Evolutionary conservation across 2,797 vertebrate species (phyloP), one percentile per base, ranked within the genome.

Genomic region (Leptodactylus fallax): DNA sequence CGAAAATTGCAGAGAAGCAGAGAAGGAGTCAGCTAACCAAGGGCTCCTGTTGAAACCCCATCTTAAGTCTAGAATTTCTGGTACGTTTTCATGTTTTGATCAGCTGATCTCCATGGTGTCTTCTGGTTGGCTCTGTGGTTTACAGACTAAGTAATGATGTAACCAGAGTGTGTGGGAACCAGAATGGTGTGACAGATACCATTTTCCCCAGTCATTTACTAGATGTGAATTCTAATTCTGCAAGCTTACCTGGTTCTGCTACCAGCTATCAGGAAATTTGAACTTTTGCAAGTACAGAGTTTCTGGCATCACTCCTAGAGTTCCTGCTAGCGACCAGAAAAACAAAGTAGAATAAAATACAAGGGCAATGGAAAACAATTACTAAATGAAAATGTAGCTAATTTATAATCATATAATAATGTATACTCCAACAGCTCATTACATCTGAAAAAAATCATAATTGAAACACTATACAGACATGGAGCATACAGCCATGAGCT

Each of bases 121-220:
- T 88, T 91, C 92, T 93, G 92, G 98, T 98, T 99, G 98, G 98
- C 93, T 95, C 94, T 94, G 92, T 92, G 88, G 92, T 96, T 95
- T 92, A 93, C 94, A 96, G 95, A 95, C 95, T 96, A 96, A 94
- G 95, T 99, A 99, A 99, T 99, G 97, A 98, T 98, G 98, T 99
- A 99, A 99, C 97, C 93, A 97, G 98, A 99, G 98, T 97, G 97
- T 99, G 98, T 99, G 98, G 98, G 98, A 99, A 99, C 96, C 94
- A 95, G 95, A 94, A 96, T 94, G 94, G 96, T 96, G 96, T 96
- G 97, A 97, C 96, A 97, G 97, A 97, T 95, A 95, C 95, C 96
- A 94, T 94, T 97, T 95, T 98, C 98, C 97, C 96, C 97, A 97
- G 95, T 96, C 96, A 91, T 94, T 93, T 93, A 93, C 93, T 93